Conservation (phyloP, 2,113 vertebrate genomes). For the Grammomys dolichurus region DNA sequence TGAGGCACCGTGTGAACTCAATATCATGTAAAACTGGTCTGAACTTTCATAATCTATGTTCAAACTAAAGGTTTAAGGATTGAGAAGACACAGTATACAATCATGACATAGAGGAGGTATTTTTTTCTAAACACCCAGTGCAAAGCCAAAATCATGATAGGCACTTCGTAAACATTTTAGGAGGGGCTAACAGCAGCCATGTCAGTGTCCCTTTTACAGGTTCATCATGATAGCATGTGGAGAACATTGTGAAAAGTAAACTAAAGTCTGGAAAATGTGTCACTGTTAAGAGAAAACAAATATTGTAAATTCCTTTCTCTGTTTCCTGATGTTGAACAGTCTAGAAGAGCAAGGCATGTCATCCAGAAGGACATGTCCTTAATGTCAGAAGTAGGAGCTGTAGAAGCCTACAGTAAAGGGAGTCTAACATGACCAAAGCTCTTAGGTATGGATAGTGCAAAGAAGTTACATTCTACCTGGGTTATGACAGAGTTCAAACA, state of each 20-base stretch:
- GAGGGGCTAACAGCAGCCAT: neutral
- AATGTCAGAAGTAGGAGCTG: neutral
- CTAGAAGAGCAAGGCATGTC: neutral
- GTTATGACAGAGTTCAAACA: slow-evolving; percentile 7
- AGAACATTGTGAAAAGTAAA: neutral
- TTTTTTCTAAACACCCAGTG: slow-evolving; percentile 8
- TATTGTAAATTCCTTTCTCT: neutral
- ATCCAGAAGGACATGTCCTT: neutral
- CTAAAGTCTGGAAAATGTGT: neutral
- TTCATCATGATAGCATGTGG: neutral
- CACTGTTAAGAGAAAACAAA: neutral
- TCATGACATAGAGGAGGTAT: neutral
- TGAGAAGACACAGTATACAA: neutral
- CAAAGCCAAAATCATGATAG: neutral
- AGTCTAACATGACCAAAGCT: neutral
- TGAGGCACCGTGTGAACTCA: neutral
- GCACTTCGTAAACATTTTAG: neutral
- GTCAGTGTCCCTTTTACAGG: neutral
- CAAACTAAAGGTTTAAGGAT: slow-evolving; percentile 29
- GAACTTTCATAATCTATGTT: neutral
- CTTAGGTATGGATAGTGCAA: neutral
- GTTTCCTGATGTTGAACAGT: neutral
- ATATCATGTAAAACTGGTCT: neutral
- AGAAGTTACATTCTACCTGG: neutral
- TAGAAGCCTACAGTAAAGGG: neutral